These are phyloP conservation scores for Mesoligia furuncula DNA, from an alignment of 2,888 invertebrate genomes.

Conservation along the genomic window DNA sequence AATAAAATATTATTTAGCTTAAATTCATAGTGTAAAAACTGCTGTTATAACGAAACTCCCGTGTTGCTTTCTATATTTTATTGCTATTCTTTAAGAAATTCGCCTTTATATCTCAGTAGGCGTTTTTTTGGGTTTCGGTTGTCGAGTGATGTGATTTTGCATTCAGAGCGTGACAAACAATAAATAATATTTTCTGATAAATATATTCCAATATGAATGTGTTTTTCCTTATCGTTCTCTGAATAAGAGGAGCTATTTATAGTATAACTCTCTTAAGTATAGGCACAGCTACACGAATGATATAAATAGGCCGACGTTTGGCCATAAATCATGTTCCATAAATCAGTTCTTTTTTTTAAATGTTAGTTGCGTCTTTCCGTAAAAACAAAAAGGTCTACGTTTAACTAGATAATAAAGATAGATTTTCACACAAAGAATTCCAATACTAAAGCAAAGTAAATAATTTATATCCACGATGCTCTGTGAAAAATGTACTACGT, in stretches of 20 bases:
- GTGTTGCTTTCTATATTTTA: conserved; percentile 2
- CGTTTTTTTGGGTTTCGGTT: conserved; percentile 23
- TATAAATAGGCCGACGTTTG: background rate
- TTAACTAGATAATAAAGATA: conserved; percentile 38
- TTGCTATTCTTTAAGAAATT: conserved; percentile 27
- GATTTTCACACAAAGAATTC: conserved; percentile 25
- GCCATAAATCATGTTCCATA: no score
- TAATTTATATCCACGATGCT: conserved; percentile 42
- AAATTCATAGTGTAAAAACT: conserved; percentile 70
- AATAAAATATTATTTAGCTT: conserved; percentile 79
- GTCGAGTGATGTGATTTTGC: conserved; percentile 41
- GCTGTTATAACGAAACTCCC: conserved; percentile 55
- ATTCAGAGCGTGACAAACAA: conserved; percentile 56
- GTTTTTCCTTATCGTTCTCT: conserved; percentile 36
- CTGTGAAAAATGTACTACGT: conserved; percentile 51
- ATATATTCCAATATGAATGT: conserved; percentile 39
- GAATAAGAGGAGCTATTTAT: background rate
- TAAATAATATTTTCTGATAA: conserved; percentile 32
- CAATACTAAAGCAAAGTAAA: conserved; percentile 35
- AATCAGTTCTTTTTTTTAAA: no score
- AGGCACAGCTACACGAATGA: background rate
- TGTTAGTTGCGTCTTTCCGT: background rate
- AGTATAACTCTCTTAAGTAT: background rate
- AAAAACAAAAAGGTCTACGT: conserved; percentile 2
- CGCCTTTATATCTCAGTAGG: conserved; percentile 26